These are phyloP conservation scores for Limanda limanda DNA, from an alignment of 2,113 vertebrate genomes.

Conservation along the genomic window DNA sequence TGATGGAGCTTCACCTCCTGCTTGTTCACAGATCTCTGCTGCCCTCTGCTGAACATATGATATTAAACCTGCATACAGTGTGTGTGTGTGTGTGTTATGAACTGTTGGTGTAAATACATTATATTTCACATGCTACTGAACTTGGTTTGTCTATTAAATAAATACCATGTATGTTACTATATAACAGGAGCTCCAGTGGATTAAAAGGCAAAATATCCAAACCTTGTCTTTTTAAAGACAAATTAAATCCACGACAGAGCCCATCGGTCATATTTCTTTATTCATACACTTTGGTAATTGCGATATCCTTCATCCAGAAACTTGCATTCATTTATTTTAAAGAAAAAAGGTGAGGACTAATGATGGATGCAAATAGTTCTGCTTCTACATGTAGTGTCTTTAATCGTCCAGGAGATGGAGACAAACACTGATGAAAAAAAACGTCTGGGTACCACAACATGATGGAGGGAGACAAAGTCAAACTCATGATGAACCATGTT, in stretches of 20 bases:
- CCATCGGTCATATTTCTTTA: not conserved
- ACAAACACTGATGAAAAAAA: constrained; percentile 54
- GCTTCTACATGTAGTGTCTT: not conserved
- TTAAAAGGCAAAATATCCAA: not conserved
- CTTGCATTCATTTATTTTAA: not conserved
- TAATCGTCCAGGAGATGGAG: constrained; percentile 67
- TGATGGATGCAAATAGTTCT: not conserved
- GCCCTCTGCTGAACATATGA: constrained; percentile 56
- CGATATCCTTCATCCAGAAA: not conserved
- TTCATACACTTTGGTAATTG: not conserved
- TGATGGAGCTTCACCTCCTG: not conserved
- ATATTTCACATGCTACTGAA: not conserved
- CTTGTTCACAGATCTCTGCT: constrained; percentile 60
- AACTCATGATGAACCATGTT: no score
- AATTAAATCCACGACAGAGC: not conserved
- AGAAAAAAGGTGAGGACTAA: not conserved
- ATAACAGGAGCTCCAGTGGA: no score
- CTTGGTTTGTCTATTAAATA: no score
- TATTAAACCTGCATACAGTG: not conserved
- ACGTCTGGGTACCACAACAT: fast-evolving
- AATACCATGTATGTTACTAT: no score
- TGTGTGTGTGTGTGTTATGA: no score
- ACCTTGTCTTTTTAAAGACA: not conserved
- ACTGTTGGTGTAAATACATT: not conserved
- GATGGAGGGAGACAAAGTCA: not conserved